A percentile compares a stretch with the other conserved stretches of the same genome.
phyloP scores from a whole-genome alignment of 1,140 invertebrate species.

The Musca vetustissima region DNA sequence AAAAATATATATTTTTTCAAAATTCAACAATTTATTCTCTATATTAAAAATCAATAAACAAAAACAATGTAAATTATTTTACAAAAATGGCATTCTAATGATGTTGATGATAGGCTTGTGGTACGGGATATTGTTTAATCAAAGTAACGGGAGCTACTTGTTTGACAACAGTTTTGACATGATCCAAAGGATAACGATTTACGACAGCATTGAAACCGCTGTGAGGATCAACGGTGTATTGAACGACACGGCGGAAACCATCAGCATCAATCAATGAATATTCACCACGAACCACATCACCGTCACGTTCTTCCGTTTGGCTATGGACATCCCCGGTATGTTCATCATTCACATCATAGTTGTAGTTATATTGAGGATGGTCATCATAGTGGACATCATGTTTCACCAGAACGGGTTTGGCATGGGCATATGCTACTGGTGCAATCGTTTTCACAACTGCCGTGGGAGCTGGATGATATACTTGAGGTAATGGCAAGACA shows the following conservation, averaged over 20 bases:
- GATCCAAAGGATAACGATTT: conserved; percentile 50
- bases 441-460: conserved; percentile 12
- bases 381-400: conserved; percentile 43
- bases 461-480: conserved; percentile 29
- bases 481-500: conserved; percentile 10
- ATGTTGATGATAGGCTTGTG: conserved; percentile 36
- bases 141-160: conserved; percentile 19
- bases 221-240: conserved; percentile 51
- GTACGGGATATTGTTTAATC: conserved; percentile 33
- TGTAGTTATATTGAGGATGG: conserved; percentile 60
- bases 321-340: conserved; percentile 62
- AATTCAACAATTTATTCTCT: conserved; percentile 22
- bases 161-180: conserved; percentile 26
- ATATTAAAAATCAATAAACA: conserved; percentile 21
- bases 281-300: conserved; percentile 64
- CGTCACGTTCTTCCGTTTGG: conserved; percentile 61
- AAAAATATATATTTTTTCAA: background rate
- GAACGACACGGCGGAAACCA: conserved; percentile 51
- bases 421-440: conserved; percentile 11
- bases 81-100: conserved; percentile 30
- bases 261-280: conserved; percentile 52
- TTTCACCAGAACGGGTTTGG: conserved; percentile 18
- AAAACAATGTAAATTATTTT: background rate
- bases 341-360: conserved; percentile 59
- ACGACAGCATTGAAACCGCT: conserved; percentile 55